phyloP scores from a whole-genome alignment of 2,797 vertebrate genomes.

The Falco biarmicus region DNA sequence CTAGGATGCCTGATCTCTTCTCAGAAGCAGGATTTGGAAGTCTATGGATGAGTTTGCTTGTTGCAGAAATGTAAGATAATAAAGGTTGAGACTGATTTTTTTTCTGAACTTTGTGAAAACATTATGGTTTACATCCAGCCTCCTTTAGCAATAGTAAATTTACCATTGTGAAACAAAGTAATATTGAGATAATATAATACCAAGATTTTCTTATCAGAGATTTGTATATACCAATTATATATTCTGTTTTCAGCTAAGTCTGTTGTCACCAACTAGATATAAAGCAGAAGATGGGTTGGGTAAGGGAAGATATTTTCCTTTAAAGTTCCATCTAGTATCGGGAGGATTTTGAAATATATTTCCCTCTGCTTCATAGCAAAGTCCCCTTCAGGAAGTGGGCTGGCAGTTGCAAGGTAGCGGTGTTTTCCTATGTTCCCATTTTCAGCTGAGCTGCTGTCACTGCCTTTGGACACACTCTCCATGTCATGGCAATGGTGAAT shows the following conservation, averaged over 20 bases:
- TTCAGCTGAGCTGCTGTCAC: background rate
- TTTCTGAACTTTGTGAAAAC: conserved; percentile 7
- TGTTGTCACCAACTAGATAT: background rate
- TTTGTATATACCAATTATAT: background rate
- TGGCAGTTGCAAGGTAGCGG: background rate
- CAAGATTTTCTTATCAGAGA: background rate
- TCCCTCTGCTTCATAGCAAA: background rate
- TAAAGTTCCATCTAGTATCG: background rate
- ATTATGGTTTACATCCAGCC: background rate
- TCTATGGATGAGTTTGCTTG: background rate
- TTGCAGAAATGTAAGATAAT: background rate
- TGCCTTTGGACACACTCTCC: background rate
- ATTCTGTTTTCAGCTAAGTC: background rate
- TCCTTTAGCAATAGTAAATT: background rate
- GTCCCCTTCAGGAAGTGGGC: background rate
- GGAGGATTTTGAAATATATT: background rate
- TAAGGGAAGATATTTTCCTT: background rate
- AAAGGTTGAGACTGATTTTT: background rate
- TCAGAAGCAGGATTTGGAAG: background rate
- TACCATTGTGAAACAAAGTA: background rate
- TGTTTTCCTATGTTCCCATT: background rate
- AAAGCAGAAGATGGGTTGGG: background rate
- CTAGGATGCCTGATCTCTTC: background rate
- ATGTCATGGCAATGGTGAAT: background rate
- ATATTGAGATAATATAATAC: background rate